Conservation (phyloP, 2,113 vertebrate species). For the Centropus bengalensis region DNA sequence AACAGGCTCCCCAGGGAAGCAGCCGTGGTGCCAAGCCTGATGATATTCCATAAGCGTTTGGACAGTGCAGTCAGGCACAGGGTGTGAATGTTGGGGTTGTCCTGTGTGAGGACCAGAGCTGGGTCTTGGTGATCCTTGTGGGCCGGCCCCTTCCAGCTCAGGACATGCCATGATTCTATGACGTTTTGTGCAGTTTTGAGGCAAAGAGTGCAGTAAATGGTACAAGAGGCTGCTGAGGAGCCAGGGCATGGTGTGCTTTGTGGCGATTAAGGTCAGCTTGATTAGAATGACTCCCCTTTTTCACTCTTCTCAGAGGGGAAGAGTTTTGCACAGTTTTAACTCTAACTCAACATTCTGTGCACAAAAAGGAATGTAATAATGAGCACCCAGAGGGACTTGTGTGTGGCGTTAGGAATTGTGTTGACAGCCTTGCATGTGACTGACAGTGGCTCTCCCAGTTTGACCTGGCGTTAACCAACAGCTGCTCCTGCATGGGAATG, state of each 20-base stretch:
- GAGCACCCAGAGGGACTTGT: rapidly evolving
- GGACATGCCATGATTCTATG: no score
- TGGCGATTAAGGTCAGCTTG: background rate
- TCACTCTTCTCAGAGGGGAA: background rate
- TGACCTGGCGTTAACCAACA: no score
- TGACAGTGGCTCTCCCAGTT: background rate
- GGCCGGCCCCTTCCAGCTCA: no score
- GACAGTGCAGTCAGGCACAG: no score
- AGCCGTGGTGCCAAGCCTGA: no score
- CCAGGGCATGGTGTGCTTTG: background rate
- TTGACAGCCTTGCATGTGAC: background rate
- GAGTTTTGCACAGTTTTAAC: background rate
- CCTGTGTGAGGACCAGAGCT: no score
- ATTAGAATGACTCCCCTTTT: background rate
- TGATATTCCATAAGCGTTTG: no score
- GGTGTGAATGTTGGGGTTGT: no score
- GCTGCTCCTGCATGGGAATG: background rate
- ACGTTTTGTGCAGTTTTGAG: background rate
- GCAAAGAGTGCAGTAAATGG: background rate
- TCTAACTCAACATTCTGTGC: background rate
- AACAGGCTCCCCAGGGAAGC: no score
- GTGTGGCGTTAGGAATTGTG: rapidly evolving
- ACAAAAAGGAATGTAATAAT: background rate
- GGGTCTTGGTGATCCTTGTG: no score
- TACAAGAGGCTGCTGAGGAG: background rate